Evolutionary conservation across 2,797 vertebrate genomes (phyloP), one percentile per base, ranked within the genome.

Genomic region (Macrochelys suwanniensis): DNA sequence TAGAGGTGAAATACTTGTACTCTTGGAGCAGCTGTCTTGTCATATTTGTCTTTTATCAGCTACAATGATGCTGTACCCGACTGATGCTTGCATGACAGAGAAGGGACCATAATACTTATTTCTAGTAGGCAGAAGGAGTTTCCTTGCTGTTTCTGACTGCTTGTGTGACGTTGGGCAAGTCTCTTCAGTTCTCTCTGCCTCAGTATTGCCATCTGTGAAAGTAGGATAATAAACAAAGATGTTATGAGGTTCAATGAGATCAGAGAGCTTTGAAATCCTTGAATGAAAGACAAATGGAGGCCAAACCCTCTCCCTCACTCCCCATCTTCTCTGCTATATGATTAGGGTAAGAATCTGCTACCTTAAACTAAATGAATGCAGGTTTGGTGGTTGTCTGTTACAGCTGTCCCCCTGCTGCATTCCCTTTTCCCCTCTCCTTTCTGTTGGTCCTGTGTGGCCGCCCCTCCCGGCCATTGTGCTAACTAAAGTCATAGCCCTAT

Each of bases 1-100:
- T 37, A 98, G 98, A 99, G 99, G 99, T 99, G 92, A 92, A 53
- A 83, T 91, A 50, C 80, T 19, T 45, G 5, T 1, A 0, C 1
- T 89, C 79, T 51, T 53, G 19, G 47, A 87, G 19, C 26, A 71
- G 25, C 77, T 54, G 15, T 21, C 57, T 91, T 80, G 17, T 81
- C 59, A 31, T 83, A 57, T 23, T 77, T 21, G 47, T 50, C 23
- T 86, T 78, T 53, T 88, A n/a, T 11, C 37, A 56, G 50, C 13
- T 87, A 33, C 4, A 74, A 3, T 83, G 91, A 19, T 11, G 80
- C 28, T 86, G 37, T 79, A 83, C 92, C 88, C 85, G 33, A 0
- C 56, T 89, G 56, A 84, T 82, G 28, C 7, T 2, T 23, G 56
- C 88, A 56, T 68, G 26, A 28, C 78, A 49, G 65, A 80, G 31